phyloP scores from a whole-genome alignment of 2,888 invertebrate genomes.

The Drosophila mercatorum region DNA sequence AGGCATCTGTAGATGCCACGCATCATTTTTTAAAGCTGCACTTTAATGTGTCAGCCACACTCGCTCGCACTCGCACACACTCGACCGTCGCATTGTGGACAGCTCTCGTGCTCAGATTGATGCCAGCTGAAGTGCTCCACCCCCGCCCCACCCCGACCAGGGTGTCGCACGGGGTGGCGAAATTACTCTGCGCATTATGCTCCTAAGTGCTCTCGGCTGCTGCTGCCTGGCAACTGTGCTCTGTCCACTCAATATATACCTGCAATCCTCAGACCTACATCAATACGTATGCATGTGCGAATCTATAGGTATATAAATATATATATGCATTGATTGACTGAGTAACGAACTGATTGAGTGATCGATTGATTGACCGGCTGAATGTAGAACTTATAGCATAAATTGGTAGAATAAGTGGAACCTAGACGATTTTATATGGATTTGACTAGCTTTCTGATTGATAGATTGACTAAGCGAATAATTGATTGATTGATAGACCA shows the following conservation, averaged over 20 bases:
- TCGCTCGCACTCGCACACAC: conserved; percentile 12
- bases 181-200: conserved; percentile 56
- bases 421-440: too few relatives aligned
- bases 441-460: too few relatives aligned
- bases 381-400: too few relatives aligned
- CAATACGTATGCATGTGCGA: not conserved
- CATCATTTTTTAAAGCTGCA: conserved; percentile 38
- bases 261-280: not conserved
- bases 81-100: conserved; percentile 17
- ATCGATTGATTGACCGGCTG: too few relatives aligned
- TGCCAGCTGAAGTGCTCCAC: conserved; percentile 32
- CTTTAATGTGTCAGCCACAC: conserved; percentile 57
- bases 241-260: conserved; percentile 4
- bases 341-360: not conserved
- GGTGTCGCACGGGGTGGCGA: conserved; percentile 20
- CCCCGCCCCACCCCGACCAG: not conserved
- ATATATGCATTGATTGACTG: too few relatives aligned
- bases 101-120: conserved; percentile 24
- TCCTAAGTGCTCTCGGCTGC: conserved; percentile 45
- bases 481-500: not conserved
- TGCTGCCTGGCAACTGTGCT: not conserved
- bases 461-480: not conserved
- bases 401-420: too few relatives aligned
- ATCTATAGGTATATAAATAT: not conserved
- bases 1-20: conserved; percentile 7